phyloP scores from a whole-genome alignment of 2,797 vertebrate species.

The Sebastes hubbsi region DNA sequence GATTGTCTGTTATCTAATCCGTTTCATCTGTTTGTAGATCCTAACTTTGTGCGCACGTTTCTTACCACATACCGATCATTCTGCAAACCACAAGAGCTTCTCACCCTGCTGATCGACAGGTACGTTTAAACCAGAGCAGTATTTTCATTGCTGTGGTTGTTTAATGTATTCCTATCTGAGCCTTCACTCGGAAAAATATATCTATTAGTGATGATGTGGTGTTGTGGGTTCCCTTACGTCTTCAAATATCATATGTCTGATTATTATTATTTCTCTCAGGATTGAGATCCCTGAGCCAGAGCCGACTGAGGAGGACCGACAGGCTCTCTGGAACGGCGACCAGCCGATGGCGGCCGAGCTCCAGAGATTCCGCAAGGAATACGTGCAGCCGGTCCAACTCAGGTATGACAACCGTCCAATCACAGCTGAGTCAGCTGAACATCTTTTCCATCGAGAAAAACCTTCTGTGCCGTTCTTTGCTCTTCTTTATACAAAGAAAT shows the following conservation, averaged over 20 bases:
- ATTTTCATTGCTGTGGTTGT: not conserved
- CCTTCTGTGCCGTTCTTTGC: too few species aligned
- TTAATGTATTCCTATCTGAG: not conserved
- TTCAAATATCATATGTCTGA: not conserved
- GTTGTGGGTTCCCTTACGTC: not conserved
- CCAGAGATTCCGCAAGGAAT: constrained; percentile 96
- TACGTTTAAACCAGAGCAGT: constrained; percentile 45
- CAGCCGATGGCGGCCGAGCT: constrained; percentile 94
- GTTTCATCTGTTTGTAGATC: constrained; percentile 83
- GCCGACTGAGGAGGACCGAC: constrained; percentile 91
- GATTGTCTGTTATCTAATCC: not conserved
- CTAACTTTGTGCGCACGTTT: constrained; percentile 98
- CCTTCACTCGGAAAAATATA: not conserved
- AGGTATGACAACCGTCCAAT: constrained; percentile 78
- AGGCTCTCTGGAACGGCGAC: constrained; percentile 94
- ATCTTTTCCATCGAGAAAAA: too few species aligned
- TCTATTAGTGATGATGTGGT: not conserved
- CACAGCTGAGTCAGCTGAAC: not conserved
- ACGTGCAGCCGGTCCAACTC: constrained; percentile 97
- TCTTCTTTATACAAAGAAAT: accelerated
- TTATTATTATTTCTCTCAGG: constrained; percentile 69
- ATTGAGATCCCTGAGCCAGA: constrained; percentile 98
- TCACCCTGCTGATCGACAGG: constrained; percentile 94
- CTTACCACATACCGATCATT: constrained; percentile 98
- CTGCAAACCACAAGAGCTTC: constrained; percentile 96